phyloP scores from a whole-genome alignment of 2,797 vertebrate species.

The Melanotaenia pygmaea region DNA sequence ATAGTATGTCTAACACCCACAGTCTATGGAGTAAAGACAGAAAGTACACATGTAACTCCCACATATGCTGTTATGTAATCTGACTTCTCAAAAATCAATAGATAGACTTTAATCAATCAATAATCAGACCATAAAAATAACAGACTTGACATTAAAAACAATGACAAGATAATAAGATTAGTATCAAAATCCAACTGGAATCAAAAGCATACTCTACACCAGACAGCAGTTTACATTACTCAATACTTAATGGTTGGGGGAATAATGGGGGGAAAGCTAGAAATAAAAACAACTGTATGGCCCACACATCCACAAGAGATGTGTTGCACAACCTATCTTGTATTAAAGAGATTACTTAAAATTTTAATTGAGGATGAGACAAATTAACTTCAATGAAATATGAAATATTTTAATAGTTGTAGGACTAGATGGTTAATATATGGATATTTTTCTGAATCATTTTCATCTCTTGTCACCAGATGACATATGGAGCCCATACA shows the following conservation, averaged over 20 bases:
- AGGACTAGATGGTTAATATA: no score
- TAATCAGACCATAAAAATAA: background rate
- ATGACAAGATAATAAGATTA: background rate
- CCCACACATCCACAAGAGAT: no score
- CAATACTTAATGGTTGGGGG: no score
- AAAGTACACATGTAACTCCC: background rate
- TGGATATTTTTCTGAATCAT: no score
- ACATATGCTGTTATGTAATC: background rate
- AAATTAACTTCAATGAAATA: no score
- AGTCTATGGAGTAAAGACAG: background rate
- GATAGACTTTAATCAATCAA: background rate
- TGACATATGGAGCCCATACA: background rate
- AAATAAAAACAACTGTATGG: background rate
- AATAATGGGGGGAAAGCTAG: no score
- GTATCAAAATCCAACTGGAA: background rate
- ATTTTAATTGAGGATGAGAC: no score
- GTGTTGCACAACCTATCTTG: no score
- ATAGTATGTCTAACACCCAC: background rate
- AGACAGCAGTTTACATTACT: no score
- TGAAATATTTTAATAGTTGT: no score
- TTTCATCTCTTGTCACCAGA: background rate
- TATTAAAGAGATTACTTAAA: no score
- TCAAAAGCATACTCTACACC: background rate
- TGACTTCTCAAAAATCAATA: background rate
- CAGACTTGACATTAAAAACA: background rate